Base-by-base conservation (phyloP, 2,113 vertebrate species). In the Cettia cetti region DNA sequence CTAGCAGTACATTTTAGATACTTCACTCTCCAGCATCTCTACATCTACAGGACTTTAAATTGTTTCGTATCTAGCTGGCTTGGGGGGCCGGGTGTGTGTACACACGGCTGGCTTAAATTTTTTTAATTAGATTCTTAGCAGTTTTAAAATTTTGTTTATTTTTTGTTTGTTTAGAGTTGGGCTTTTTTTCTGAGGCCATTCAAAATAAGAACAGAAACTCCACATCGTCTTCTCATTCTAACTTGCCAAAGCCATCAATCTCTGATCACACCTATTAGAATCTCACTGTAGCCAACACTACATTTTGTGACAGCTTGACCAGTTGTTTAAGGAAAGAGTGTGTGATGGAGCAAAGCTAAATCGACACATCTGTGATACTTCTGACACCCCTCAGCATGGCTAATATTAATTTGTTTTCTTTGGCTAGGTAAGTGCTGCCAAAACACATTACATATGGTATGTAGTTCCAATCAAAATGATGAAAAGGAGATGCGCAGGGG, bases 401-500 rank as follows among this genome's bases (percentile, higher is more conserved):
- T 93, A 95, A 97, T 98, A 98, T 98, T 98, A 98, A 98, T 98
- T 98, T 98, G 98, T 98, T 98, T 98, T 97, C 97, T 98, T 98
- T 98, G 97, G 97, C 97, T 97, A 98, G 97, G 95, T 97, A 97
- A 97, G 94, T 95, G 94, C 94, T 98, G 97, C 98, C 97, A 98
- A 96, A 96, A 96, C 87, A 76, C 85, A 97, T 98, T 97, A 98
- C 85, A 89, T 91, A 93, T 91, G 97, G 97, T 92, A 90, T 93
- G 94, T 93, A 93, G 96, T 97, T 97, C 97, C 97, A 96, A 97
- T 97, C 97, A 97, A 96, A 97, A 96, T 78, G 96, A 97, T 94
- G 95, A 94, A 97, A 97, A 93, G 95, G 91, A 93, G 85, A 96
- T 59, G 90, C 65, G 90, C 74, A 71, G 82, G 37, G 15, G 0